Evolutionary conservation across 2,797 vertebrate species (phyloP).

Genomic region (Gobio occitaniae): DNA sequence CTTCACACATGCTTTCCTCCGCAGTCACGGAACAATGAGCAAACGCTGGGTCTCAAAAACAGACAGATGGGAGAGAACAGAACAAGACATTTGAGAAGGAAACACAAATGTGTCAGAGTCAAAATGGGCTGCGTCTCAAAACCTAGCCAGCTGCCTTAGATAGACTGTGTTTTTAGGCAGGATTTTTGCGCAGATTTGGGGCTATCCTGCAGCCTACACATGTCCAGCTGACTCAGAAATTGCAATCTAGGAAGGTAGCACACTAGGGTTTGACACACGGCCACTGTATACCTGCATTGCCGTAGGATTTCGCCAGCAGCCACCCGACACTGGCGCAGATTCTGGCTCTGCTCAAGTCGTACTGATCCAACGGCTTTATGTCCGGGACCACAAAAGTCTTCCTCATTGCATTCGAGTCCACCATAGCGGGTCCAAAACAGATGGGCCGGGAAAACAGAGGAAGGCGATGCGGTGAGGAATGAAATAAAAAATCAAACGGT

Average conservation of each 20-base stretch:
- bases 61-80: not conserved
- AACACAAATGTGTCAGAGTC: slow-evolving; percentile 12
- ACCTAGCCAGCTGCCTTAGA: not conserved
- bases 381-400: slow-evolving; percentile 91
- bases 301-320: slow-evolving; percentile 89
- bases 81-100: not conserved
- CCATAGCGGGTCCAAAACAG: slow-evolving; percentile 77
- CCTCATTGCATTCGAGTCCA: slow-evolving; percentile 84
- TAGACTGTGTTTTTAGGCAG: not conserved
- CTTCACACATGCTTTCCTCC: slow-evolving; percentile 63
- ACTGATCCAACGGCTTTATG: slow-evolving; percentile 90
- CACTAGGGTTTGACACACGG: not conserved
- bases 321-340: slow-evolving; percentile 91
- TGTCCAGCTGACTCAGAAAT: not conserved
- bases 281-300: slow-evolving; percentile 83
- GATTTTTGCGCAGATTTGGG: slow-evolving; percentile 12
- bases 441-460: slow-evolving; percentile 52
- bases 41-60: not conserved
- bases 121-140: not conserved
- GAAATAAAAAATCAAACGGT: slow-evolving; percentile 67
- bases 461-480: slow-evolving; percentile 43
- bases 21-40: slow-evolving; percentile 37
- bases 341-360: slow-evolving; percentile 87
- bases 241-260: not conserved
- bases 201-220: not conserved